Conservation (phyloP, 2,113 vertebrate genomes). For the Tychaedon coryphoeus region DNA sequence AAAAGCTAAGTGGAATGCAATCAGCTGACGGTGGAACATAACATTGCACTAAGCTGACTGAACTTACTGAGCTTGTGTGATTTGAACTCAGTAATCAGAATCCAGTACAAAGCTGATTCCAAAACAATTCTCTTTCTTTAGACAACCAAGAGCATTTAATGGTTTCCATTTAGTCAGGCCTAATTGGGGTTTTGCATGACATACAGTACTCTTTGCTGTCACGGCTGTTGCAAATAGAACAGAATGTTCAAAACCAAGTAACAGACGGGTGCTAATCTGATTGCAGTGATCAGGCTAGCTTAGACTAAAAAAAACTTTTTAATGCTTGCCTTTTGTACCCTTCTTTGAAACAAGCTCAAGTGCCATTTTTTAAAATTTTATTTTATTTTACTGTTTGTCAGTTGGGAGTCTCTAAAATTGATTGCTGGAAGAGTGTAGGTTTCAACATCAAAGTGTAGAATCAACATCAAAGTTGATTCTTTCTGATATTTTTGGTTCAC, state of each 20-base stretch:
- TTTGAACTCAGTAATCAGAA: slow-evolving; percentile 25
- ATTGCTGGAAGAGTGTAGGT: background rate
- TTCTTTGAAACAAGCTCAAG: slow-evolving; percentile 24
- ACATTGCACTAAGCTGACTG: background rate
- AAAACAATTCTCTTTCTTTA: slow-evolving; percentile 20
- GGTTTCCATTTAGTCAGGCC: slow-evolving; percentile 24
- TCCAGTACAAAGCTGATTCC: slow-evolving; percentile 30
- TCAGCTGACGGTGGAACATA: slow-evolving; percentile 1
- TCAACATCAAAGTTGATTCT: background rate
- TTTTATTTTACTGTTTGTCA: background rate
- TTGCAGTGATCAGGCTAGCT: slow-evolving; percentile 52
- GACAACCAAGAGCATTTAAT: slow-evolving; percentile 21
- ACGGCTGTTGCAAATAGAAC: slow-evolving; percentile 63
- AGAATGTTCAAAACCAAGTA: slow-evolving; percentile 62
- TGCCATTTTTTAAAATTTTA: background rate
- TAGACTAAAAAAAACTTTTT: slow-evolving; percentile 22
- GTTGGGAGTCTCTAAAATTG: background rate
- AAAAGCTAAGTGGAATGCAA: slow-evolving; percentile 13
- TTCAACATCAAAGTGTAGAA: background rate
- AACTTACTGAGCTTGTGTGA: background rate
- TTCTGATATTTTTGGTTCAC: background rate
- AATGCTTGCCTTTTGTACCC: slow-evolving; percentile 43
- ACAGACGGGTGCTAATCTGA: slow-evolving; percentile 51
- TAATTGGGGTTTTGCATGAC: slow-evolving; percentile 58
- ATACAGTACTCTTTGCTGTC: slow-evolving; percentile 4